Percentiles rank a stretch among this genome's conserved stretches.
phyloP scores from a whole-genome alignment of 2,888 invertebrate species.

The Clivina fossor region DNA sequence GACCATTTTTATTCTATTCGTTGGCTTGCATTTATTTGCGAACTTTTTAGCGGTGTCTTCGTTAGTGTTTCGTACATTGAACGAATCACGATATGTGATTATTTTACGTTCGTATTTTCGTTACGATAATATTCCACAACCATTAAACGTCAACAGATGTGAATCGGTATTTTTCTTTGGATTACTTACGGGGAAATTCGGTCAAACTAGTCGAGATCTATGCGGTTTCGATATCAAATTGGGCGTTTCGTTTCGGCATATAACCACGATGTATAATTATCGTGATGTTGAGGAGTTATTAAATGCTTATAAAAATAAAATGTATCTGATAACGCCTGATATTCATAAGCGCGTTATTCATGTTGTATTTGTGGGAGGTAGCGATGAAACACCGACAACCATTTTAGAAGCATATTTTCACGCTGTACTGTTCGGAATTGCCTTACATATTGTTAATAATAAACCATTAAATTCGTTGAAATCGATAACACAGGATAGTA shows the following conservation, averaged over 20 bases:
- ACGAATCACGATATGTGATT: slow-evolving; percentile 74
- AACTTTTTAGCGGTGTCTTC: slow-evolving; percentile 87
- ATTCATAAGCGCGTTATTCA: slow-evolving; percentile 55
- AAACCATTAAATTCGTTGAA: slow-evolving; percentile 1
- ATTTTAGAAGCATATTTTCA: slow-evolving; percentile 71
- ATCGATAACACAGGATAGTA: slow-evolving; percentile 9
- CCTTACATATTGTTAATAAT: slow-evolving; percentile 49
- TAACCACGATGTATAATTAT: slow-evolving; percentile 37
- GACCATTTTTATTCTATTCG: slow-evolving; percentile 72
- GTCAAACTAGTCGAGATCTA: slow-evolving; percentile 54
- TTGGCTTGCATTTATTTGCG: slow-evolving; percentile 77
- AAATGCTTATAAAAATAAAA: slow-evolving; percentile 54
- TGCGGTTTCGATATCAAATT: slow-evolving; percentile 65
- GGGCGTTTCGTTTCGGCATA: slow-evolving; percentile 58
- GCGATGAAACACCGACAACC: slow-evolving; percentile 53
- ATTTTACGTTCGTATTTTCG: slow-evolving; percentile 69
- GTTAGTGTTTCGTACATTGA: slow-evolving; percentile 78
- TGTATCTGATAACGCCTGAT: slow-evolving; percentile 61
- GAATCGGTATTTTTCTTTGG: slow-evolving; percentile 73
- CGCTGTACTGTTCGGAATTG: slow-evolving; percentile 60
- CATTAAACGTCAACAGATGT: slow-evolving; percentile 66
- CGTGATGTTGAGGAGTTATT: slow-evolving; percentile 52
- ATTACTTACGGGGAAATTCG: too few species aligned
- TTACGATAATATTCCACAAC: slow-evolving; percentile 62
- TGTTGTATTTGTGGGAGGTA: slow-evolving; percentile 59